Evolutionary conservation across 2,888 invertebrate species (phyloP), one percentile per base, ranked within the genome.

Genomic region (Eristalinus aeneus): DNA sequence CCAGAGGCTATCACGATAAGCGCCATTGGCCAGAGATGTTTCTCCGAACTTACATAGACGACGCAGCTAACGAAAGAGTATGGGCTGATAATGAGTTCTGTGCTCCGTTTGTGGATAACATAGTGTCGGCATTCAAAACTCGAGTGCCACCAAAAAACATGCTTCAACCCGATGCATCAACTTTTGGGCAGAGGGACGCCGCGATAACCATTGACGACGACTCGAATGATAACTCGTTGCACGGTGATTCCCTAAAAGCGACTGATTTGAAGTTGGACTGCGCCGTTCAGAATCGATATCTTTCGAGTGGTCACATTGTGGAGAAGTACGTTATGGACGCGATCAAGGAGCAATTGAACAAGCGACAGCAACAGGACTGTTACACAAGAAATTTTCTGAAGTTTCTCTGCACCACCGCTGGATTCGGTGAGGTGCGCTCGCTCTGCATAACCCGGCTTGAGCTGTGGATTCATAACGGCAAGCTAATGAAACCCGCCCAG

Each of bases 21-120:
- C 95, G 94, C 85, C 95, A 95, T 89, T 99, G 98, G 99, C 98
- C 98, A 0, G 98, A 98, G 90, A 94, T 95, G 74, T 98, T 98
- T 93, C 95, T 98, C 1, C 97, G 97, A 95, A 94, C 97, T 0
- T 99, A 98, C 92, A 96, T 98, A 81, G 99, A 99, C 90, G 99
- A 99, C 93, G 97, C 98, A 0, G 93, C 98, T 1, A 97, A 97
- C 58, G 99, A 99, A 90, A 94, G 98, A 46, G 94, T 97, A 88
- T 99, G 99, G 98, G 97, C 98, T 22, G 99, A 99, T 91, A 96
- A 97, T 89, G 95, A 97, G 0, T 97, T 97, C 93, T 98, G 98
- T 91, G 96, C 96, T 90, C 96, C 96, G 23, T 96, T 98, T 91
- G 97, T 98, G 0, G 97, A 98, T 89, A 99, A 98, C 91, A 96